Evolutionary conservation across 2,888 invertebrate genomes (phyloP), one percentile per base, ranked within the genome.

Genomic region (Tetheella fluctuosa): DNA sequence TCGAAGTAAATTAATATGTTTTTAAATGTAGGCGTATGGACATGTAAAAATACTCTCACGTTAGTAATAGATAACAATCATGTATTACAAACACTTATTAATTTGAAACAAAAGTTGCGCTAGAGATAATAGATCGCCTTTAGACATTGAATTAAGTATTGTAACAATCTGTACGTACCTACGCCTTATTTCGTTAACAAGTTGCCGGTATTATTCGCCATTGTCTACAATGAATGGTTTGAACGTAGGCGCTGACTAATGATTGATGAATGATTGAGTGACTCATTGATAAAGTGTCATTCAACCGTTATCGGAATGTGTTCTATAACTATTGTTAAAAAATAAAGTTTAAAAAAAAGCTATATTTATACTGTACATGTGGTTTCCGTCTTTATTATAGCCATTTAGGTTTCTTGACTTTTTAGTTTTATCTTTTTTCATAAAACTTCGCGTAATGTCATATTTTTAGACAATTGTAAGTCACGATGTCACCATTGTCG

Each of bases 201-300:
- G 72, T 75, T 72, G 73, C 65, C 54, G 42, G 52, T 61, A 71
- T 69, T 76, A 71, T 73, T 77, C 66, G 70, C 77, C 69, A 82
- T 84, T 86, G 86, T 85, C 80, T 83, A 73, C 2, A 74, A 69
- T 72, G 78, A 80, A 81, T 80, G 77, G 69, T 67, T 70, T 67
- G 67, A 76, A 34, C 67, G 73, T 77, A 77, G 75, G 76, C 76
- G 84, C 83, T 87, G 88, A 88, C 81, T 90, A 88, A 89, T 86
- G 85, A 85, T 82, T 80, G 80, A 80, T 84, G 81, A 82, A 85
- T 85, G 85, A 89, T 83, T 80, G 82, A 83, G 74, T 88, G 85
- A 85, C 81, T 88, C 86, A 88, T 86, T 85, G 86, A 85, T 82
- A 80, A 79, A 80, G 70, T 74, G 80, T 82, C 84, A 83, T 81